Conservation (phyloP, 2,888 invertebrate species). For the Heliconius aoede region DNA sequence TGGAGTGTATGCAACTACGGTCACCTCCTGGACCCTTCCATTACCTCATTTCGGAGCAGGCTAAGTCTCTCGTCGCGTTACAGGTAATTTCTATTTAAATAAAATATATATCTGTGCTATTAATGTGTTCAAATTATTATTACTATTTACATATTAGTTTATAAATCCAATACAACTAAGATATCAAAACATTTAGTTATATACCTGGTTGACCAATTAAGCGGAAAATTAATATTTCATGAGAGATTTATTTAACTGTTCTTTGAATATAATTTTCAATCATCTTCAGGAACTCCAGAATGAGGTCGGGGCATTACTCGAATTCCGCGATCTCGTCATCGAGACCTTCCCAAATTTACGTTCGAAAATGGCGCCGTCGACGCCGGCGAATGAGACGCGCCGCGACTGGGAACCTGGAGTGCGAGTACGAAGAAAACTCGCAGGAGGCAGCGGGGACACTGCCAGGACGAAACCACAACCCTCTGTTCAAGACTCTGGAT, state of each 20-base stretch:
- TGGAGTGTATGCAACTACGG: slow-evolving; percentile 92
- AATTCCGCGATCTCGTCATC: slow-evolving; percentile 97
- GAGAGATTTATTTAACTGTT: neutral
- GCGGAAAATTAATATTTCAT: neutral
- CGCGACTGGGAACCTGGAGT: slow-evolving; percentile 93
- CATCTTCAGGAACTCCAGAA: slow-evolving; percentile 90
- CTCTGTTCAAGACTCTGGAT: slow-evolving; percentile 91
- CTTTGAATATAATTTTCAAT: neutral
- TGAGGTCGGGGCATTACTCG: slow-evolving; percentile 95
- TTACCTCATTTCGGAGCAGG: slow-evolving; percentile 93
- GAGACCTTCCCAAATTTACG: slow-evolving; percentile 96
- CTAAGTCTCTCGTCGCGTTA: slow-evolving; percentile 92
- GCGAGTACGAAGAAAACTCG: slow-evolving; percentile 87
- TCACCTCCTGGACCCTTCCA: slow-evolving; percentile 89
- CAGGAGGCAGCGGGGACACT: slow-evolving; percentile 74
- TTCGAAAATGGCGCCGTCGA: slow-evolving; percentile 90
- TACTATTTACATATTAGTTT: too few species aligned
- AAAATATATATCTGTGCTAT: neutral
- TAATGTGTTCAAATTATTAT: neutral
- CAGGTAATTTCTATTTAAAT: slow-evolving; percentile 78
- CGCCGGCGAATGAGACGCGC: slow-evolving; percentile 77
- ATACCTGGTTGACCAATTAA: neutral
- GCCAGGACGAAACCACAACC: slow-evolving; percentile 85
- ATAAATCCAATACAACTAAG: too few species aligned
- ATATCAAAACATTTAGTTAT: too few species aligned